Percentiles rank a stretch among this genome's conserved stretches.
Conservation (phyloP, 2,888 invertebrate genomes). For the Gymnoscelis rufifasciata region DNA sequence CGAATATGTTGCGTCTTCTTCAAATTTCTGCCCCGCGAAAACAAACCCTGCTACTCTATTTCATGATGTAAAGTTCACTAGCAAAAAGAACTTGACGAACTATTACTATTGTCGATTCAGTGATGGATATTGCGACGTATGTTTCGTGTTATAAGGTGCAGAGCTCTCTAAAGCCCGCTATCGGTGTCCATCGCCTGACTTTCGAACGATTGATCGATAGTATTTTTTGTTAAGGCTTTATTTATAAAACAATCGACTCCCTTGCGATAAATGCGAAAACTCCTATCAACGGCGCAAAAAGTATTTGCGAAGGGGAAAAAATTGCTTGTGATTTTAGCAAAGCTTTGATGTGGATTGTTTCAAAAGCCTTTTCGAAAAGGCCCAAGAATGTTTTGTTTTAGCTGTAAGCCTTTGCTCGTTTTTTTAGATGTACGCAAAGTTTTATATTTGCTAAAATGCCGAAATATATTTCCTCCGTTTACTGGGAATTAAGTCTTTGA, state of each 20-base stretch:
- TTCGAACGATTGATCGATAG: constrained; percentile 79
- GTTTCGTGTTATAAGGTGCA: constrained; percentile 28
- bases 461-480: background rate
- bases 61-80: background rate
- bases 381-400: constrained; percentile 7
- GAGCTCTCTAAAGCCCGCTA: constrained; percentile 38
- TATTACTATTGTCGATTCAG: constrained; percentile 30
- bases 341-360: constrained; percentile 20
- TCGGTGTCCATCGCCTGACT: constrained; percentile 65
- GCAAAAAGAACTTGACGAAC: constrained; percentile 7
- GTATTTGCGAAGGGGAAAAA: constrained; percentile 34
- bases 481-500: background rate
- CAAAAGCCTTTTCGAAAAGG: constrained; percentile 13
- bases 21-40: constrained; percentile 26
- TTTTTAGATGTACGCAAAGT: background rate
- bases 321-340: constrained; percentile 14
- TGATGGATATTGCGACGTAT: constrained; percentile 11
- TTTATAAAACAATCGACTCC: constrained; percentile 77
- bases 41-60: constrained; percentile 30
- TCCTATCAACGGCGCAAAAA: constrained; percentile 57
- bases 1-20: constrained; percentile 63
- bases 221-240: constrained; percentile 75
- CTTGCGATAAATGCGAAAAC: constrained; percentile 64
- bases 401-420: constrained; percentile 3
- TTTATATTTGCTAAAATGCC: no score